Evolutionary conservation across 1,140 invertebrate genomes (phyloP), one percentile per base, ranked within the genome.

Genomic region (Bombus turneri): DNA sequence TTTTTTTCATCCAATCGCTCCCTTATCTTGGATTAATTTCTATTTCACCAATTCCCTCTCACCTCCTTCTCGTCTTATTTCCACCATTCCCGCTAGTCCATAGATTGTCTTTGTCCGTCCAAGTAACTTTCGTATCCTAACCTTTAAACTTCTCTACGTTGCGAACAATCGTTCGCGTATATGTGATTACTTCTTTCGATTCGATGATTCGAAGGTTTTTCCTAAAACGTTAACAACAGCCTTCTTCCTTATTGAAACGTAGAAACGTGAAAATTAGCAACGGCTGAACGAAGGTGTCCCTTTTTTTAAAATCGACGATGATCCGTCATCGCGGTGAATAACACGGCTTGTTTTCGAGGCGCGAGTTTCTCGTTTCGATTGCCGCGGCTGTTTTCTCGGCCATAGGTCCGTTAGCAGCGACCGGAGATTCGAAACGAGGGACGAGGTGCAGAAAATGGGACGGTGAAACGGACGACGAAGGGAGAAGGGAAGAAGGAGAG

Each of bases 361-460:
- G 79, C 28, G 37, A 47, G 37, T 81, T 73, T 62, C 69, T 81
- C 68, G 43, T 81, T 81, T 69, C 53, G 37, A 73, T 73, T n/a
- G 68, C 68, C 68, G 79, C 37, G 47, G 25, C 79, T 43, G 79
- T 72, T 81, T 81, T 73, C 79, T 81, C 79, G 79, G 68, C 66
- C 66, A 59, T 81, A 43, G 79, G 79, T 81, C 79, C 79, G 79
- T 81, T 81, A 73, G 47, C 68, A 47, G n/a, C 31, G 79, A 22
- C 53, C 39, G 62, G 68, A 71, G 80, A 82, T 74, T 25, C 34
- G 22, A 41, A 41, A 72, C 18, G 47, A 1, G 73, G 43, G 43
- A 9, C n/a, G 31, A 22, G 39, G 39, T 8, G 15, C 41, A 31
- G 31, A 31, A 15, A 47, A 43, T 31, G 73, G 73, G n/a, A 74